phyloP scores from a whole-genome alignment of 2,888 invertebrate species.

The Trichogramma evanescens region DNA sequence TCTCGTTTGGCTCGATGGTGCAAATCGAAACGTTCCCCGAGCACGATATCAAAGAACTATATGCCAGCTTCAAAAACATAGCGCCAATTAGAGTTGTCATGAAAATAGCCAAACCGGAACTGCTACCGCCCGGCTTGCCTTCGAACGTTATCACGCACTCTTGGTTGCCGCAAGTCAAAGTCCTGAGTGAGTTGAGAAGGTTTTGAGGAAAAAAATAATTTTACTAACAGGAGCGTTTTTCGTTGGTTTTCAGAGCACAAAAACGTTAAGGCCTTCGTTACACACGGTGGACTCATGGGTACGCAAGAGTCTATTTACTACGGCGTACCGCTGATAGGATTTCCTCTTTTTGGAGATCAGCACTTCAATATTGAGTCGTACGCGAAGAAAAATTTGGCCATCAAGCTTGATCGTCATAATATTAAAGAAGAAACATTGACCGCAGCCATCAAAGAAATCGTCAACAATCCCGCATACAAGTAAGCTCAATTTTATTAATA shows the following conservation, averaged over 20 bases:
- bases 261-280: constrained; percentile 34
- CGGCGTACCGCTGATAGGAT: constrained; percentile 34
- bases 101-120: constrained; percentile 34
- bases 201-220: background rate
- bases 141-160: constrained; percentile 36
- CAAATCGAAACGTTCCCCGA: constrained; percentile 37
- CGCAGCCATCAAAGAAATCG: constrained; percentile 39
- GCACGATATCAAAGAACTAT: constrained; percentile 27
- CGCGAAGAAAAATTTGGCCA: constrained; percentile 27
- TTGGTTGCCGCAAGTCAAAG: constrained; percentile 35
- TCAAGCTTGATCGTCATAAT: constrained; percentile 21
- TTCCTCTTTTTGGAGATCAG: constrained; percentile 38
- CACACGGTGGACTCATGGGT: constrained; percentile 38
- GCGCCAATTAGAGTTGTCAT: constrained; percentile 36
- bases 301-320: constrained; percentile 32
- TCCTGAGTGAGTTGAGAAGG: constrained; percentile 29
- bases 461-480: constrained; percentile 43
- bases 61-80: constrained; percentile 33
- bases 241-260: constrained; percentile 25
- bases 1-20: constrained; percentile 42
- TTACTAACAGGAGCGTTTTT: background rate
- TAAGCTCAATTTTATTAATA: constrained; percentile 9
- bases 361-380: too few relatives aligned
- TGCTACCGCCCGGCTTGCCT: constrained; percentile 34
- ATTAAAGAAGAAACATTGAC: constrained; percentile 42